phyloP scores from a whole-genome alignment of 92 coral and sea anemone species.

The Actinostola sp. region DNA sequence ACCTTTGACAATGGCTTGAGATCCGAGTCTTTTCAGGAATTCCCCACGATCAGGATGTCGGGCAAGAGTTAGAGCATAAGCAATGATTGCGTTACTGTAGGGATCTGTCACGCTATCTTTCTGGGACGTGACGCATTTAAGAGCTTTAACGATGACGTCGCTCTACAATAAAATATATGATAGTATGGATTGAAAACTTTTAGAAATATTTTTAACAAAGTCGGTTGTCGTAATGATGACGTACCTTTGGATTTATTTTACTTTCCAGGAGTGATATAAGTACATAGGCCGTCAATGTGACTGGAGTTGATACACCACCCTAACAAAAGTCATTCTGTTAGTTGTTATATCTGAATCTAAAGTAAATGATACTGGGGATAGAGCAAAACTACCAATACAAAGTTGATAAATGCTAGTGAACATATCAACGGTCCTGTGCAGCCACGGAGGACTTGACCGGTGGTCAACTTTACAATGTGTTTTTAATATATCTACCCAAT shows the following conservation, averaged over 20 bases:
- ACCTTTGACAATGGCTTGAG: conserved; percentile 82
- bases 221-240: neutral
- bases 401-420: too few species aligned
- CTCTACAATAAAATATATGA: conserved; percentile 49
- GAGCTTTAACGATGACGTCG: conserved; percentile 54
- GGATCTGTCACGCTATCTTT: too few species aligned
- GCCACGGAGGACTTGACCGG: too few species aligned
- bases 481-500: too few species aligned
- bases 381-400: too few species aligned
- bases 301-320: conserved; percentile 85
- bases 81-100: conserved; percentile 71
- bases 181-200: neutral
- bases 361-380: too few species aligned
- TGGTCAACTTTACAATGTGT: too few species aligned
- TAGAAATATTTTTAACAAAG: neutral
- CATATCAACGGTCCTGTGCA: too few species aligned
- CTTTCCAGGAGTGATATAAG: conserved; percentile 82
- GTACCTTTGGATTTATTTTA: conserved; percentile 66
- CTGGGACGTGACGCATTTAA: conserved; percentile 69
- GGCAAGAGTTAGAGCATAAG: too few species aligned
- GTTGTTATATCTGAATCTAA: too few species aligned
- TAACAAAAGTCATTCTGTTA: conserved; percentile 23
- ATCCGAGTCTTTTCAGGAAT: too few species aligned
- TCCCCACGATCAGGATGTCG: too few species aligned
- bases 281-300: conserved; percentile 83